Evolutionary conservation across 2,113 vertebrate genomes (phyloP), one percentile per base, ranked within the genome.

Genomic region (Muntiacus reevesi): DNA sequence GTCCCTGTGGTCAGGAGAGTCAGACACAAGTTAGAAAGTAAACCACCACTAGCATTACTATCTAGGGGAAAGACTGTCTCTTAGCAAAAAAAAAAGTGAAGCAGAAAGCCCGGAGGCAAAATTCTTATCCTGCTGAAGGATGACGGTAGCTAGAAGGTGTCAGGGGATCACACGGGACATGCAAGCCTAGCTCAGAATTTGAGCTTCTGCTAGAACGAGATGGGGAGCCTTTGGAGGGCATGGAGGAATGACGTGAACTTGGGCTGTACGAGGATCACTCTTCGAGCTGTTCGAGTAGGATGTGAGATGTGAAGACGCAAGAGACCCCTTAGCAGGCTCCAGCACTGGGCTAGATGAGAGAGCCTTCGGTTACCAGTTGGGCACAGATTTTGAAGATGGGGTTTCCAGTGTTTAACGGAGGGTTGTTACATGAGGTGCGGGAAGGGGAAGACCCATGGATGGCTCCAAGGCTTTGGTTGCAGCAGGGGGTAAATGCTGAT

Each of bases 121-220:
- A 11, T 81, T 33, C 54, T n/a, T 45, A 15, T 54, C 40, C 64
- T 54, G 1, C 16, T 13, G 16, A 55, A 40, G 16, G 21, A 28
- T 74, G 25, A 81, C 25, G 28, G 30, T 83, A 45, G 33, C 40
- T 55, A 2, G 27, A 78, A 28, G 45, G 19, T 71, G 36, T 27
- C 4, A 15, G 17, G 59, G n/a, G 55, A 6, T 71, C 82, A 28
- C 28, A 2, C 11, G 30, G 27, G 45, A 54, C 33, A 36, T 7
- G 2, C 2, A 11, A 28, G 13, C n/a, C 0, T 0, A 28, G 5
- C 23, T 71, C 60, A 47, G 50, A 89, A 30, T 67, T n/a, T 13
- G 25, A 43, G 4, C 23, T 62, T 86, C 36, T 71, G 52, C 54
- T 78, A 90, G 62, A 86, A 21, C 50, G 50, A 57, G 54, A 64